Evolutionary conservation across 2,113 vertebrate genomes (phyloP), one percentile per base, ranked within the genome.

Genomic region (Pandion haliaetus): DNA sequence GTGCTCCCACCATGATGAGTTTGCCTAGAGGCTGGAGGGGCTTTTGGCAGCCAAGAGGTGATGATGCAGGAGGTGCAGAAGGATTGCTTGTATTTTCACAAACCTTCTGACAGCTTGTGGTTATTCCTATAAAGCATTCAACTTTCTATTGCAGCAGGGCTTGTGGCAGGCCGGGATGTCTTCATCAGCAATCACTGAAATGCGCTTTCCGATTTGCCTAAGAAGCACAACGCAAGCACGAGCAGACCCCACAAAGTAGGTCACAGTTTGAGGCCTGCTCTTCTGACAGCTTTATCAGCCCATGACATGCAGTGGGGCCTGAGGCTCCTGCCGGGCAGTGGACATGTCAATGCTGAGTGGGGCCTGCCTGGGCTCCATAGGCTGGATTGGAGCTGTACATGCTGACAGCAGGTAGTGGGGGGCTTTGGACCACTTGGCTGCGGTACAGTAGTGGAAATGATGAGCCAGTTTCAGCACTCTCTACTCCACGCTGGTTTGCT

Each of bases 271-370:
- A 44, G 54, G 26, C 40, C 40, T 26, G 49, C 14, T 71, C 62
- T 86, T 38, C 50, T 36, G 25, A 38, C 21, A 15, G 62, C 76
- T 86, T 49, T 36, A 12, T 49, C 86, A 84, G 52, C 40, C 59
- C 8, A 5, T 25, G 31, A 15, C 11, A 4, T n/a, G n/a, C 1
- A 1, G 54, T 20, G 50, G 20, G n/a, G 58, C 71, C 57, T 26
- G 42, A 34, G 57, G 71, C 34, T 65, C 8, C 44, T 31, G 36
- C 26, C 0, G 0, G 55, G 23, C 77, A 21, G 32, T 11, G 50
- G 38, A 40, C 2, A 0, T 47, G 52, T 50, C 45, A 23, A 1
- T 12, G 31, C 29, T 1, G 2, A 77, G 50, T 1, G 2, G 82
- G 55, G 70, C 69, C 36, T 81, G 47, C 61, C 32, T 26, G 69